Evolutionary conservation across 2,113 vertebrate species (phyloP), one percentile per base, ranked within the genome.

Genomic region (Dissostichus mawsoni): DNA sequence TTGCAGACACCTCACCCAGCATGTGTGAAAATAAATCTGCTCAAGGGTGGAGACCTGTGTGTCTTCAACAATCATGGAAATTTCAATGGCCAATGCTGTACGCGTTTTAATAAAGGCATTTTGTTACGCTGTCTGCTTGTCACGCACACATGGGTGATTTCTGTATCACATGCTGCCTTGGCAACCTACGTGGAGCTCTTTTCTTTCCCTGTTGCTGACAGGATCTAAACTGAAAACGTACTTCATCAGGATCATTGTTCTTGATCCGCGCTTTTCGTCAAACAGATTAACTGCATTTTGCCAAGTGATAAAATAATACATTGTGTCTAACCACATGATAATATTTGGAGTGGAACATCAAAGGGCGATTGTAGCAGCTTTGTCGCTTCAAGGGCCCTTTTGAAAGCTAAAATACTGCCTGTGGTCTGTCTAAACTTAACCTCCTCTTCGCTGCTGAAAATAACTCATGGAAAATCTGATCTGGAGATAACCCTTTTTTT

Each of bases 1-100:
- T 92, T 93, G 90, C 90, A 92, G 94, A 94, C 94, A 94, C 94
- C 93, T 94, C 93, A 92, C 93, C 92, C 93, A 89, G 90, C 92
- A 94, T 93, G 94, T 95, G 93, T 95, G 94, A 95, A 95, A 94
- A 95, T 93, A 95, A 94, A 95, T 92, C 90, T 86, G 89, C 90
- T 91, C 82, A 74, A 91, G 93, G 94, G 93, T 84, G 93, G 93
- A 93, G 93, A 92, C 80, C 83, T 85, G 85, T 90, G 92, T 92
- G 92, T 94, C 93, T 90, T 94, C 85, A 79, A 82, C 86, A 93
- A 94, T 95, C 88, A 88, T 91, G 92, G 92, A 94, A 88, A 94
- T 90, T 88, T 93, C 88, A 91, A 90, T 85, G 83, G 79, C 89
- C 82, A 93, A 79, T 79, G 75, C 85, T 72, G 73, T 57, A 71